Conservation (phyloP, 2,797 vertebrate genomes). For the Tenualosa thibaudeaui region DNA sequence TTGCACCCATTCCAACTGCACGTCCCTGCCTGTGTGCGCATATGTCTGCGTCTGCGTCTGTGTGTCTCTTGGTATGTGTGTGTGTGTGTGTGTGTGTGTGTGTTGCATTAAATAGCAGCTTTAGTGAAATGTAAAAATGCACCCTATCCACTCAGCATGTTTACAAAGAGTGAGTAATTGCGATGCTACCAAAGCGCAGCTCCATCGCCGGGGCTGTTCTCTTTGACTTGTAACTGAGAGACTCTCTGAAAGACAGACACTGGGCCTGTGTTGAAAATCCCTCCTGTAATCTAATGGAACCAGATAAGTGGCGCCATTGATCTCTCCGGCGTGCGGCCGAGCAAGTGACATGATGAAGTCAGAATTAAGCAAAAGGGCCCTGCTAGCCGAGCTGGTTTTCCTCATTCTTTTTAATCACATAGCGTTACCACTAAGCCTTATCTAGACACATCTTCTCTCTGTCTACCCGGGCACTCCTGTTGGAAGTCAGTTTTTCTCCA, state of each 20-base stretch:
- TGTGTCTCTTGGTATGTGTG: neutral
- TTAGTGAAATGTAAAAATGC: slow-evolving; percentile 11
- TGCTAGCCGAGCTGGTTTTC: neutral
- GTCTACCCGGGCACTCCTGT: neutral
- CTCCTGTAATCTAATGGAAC: slow-evolving; percentile 37
- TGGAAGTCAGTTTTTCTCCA: neutral
- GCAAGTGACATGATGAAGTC: slow-evolving; percentile 25
- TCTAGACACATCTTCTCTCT: neutral
- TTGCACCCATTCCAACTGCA: neutral
- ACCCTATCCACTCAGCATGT: neutral
- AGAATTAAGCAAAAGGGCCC: neutral
- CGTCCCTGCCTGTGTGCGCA: neutral
- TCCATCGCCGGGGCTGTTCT: neutral
- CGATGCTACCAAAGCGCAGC: slow-evolving; percentile 24
- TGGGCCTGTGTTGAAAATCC: slow-evolving; percentile 22
- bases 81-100: neutral
- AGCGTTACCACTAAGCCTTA: neutral
- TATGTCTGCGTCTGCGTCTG: neutral
- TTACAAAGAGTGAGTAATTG: slow-evolving; percentile 19
- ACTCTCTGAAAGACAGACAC: too few species aligned
- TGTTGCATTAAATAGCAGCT: neutral
- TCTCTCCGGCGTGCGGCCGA: slow-evolving; percentile 27
- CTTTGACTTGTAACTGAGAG: slow-evolving; percentile 29
- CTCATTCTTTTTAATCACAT: neutral
- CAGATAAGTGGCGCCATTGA: slow-evolving; percentile 32